Evolutionary conservation across 2,888 invertebrate species (phyloP), one percentile per base, ranked within the genome.

Genomic region (Aphelenchoides bicaudatus): DNA sequence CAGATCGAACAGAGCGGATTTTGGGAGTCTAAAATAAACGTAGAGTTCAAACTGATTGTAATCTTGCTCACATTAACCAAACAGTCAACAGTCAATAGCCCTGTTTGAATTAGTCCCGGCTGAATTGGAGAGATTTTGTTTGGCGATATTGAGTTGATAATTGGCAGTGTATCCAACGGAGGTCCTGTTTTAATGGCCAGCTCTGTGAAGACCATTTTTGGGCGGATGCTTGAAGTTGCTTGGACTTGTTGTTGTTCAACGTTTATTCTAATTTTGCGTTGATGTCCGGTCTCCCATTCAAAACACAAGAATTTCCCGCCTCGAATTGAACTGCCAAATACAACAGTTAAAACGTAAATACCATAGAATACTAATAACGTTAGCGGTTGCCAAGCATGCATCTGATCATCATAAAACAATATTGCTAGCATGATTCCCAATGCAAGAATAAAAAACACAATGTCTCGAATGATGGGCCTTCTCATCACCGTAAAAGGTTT

Each of bases 401-500:
- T 80, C 47, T 74, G 71, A 68, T 82, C 79, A 49, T 82, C 82
- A 67, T 79, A 80, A 25, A 83, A 78, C 21, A 84, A 76, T 54
- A 76, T 80, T 65, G 82, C 82, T 23, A 84, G 81, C 82, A 74
- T 63, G 54, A 83, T 84, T 66, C 80, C 82, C 0, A 82, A 74
- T 4, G 84, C 81, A 13, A 73, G 78, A 2, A 84, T 55, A 70
- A 82, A 84, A 74, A 85, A 85, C 27, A 82, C 74, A 28, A 83
- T 73, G 66, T 84, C 84, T 27, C 84, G 72, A 2, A 85, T 70
- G 58, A 84, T 82, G 5, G 84, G 83, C 23, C 82, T 68, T 67
- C 83, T 79, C 81, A 82, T 81, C 16, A 70, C 66, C 30, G 73
- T 64, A 74, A 86, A 86, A 0, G 86, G 85, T 10, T 77, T 77